Conservation (phyloP, 2,113 vertebrate species). For the Quiscalus mexicanus region DNA sequence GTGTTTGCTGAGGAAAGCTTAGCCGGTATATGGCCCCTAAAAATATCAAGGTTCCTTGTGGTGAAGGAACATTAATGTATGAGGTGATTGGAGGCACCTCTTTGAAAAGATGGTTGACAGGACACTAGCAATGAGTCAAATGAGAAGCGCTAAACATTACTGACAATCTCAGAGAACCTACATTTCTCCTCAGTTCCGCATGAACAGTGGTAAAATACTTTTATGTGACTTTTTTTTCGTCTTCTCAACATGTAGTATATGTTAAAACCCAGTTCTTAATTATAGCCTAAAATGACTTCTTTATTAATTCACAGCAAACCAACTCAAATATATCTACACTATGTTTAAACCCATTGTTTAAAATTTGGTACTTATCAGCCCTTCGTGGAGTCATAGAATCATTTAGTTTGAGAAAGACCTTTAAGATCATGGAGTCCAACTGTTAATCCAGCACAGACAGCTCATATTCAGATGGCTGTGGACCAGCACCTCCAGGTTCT, state of each 20-base stretch:
- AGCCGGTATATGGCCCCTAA: not conserved
- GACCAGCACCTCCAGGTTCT: not conserved
- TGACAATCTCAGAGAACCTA: not conserved
- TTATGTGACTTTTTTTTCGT: not conserved
- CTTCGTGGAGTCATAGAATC: not conserved
- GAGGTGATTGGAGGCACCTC: not conserved
- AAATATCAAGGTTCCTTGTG: not conserved
- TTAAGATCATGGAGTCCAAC: not conserved
- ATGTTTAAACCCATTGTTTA: not conserved
- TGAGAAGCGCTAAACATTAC: not conserved
- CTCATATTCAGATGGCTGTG: not conserved
- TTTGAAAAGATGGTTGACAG: not conserved
- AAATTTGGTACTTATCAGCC: not conserved
- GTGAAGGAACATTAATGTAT: not conserved
- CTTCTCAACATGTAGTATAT: not conserved
- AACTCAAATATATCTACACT: not conserved
- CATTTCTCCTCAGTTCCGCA: not conserved
- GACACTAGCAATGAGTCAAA: not conserved
- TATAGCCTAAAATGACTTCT: not conserved
- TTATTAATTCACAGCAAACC: not conserved
- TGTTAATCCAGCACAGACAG: not conserved
- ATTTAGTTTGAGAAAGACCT: not conserved
- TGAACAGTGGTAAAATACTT: not conserved
- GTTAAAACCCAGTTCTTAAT: not conserved
- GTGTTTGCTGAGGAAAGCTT: not conserved